Conservation (phyloP, 2,888 invertebrate species). For the Diadegma fenestrale region DNA sequence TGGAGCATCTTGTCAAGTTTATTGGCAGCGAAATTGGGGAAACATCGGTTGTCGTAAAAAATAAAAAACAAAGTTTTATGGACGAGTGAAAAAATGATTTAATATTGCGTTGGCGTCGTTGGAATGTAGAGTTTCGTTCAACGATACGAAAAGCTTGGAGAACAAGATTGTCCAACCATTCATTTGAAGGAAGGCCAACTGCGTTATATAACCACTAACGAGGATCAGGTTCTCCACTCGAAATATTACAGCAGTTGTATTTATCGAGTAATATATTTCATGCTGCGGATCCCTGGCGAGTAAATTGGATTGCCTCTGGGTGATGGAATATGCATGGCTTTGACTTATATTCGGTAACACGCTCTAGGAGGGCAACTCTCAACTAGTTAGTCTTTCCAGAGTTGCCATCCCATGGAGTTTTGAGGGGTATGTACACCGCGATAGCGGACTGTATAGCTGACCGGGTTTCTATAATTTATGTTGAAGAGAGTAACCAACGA, state of each 20-base stretch:
- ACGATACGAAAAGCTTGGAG: background rate
- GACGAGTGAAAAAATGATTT: background rate
- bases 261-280: background rate
- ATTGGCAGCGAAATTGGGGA: background rate
- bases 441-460: background rate
- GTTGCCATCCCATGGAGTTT: background rate
- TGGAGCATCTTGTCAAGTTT: background rate
- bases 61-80: background rate
- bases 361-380: background rate
- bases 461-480: constrained; percentile 22
- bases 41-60: background rate
- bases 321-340: background rate
- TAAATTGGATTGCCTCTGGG: background rate
- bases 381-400: background rate
- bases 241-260: background rate
- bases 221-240: background rate
- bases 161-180: background rate
- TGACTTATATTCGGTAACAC: background rate
- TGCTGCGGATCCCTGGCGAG: background rate
- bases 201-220: background rate
- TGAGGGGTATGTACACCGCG: background rate
- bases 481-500: background rate
- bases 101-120: background rate
- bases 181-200: background rate
- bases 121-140: background rate